Evolutionary conservation across 2,797 vertebrate species (phyloP).

Genomic region (Semaprochilodus insignis): DNA sequence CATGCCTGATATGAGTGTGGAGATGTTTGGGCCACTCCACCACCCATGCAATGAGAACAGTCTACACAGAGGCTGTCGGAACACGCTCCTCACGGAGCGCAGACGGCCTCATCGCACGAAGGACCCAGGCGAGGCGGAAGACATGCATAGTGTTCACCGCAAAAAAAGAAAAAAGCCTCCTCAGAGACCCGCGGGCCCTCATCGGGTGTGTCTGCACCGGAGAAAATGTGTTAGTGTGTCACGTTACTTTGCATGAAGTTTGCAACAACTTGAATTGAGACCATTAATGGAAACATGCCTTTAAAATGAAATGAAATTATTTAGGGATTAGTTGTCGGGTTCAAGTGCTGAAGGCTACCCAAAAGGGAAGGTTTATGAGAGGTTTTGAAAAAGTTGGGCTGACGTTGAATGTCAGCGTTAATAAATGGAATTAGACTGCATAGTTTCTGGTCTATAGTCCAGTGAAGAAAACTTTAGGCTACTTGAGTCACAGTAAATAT

Average conservation of each 20-base stretch:
- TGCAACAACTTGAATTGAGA: background rate
- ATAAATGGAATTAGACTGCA: constrained; percentile 5
- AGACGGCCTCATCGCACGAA: constrained; percentile 50
- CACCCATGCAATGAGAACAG: constrained; percentile 33
- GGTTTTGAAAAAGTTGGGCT: constrained; percentile 7
- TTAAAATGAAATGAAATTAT: constrained; percentile 2
- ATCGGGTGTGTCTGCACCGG: constrained; percentile 32
- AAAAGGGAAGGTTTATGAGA: background rate
- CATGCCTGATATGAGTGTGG: constrained; percentile 39
- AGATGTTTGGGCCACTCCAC: constrained; percentile 29
- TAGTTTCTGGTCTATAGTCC: constrained; percentile 17
- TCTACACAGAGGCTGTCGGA: constrained; percentile 45
- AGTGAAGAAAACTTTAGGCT: background rate
- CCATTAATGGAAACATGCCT: background rate
- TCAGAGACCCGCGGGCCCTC: constrained; percentile 29
- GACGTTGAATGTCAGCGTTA: constrained; percentile 14
- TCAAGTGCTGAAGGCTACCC: background rate
- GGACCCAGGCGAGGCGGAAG: constrained; percentile 16
- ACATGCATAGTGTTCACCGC: constrained; percentile 17
- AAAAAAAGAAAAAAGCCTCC: constrained; percentile 17
- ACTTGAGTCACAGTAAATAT: background rate
- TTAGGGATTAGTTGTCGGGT: background rate
- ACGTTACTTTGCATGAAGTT: constrained; percentile 34
- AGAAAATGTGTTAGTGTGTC: constrained; percentile 29
- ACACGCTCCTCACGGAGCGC: constrained; percentile 24